These are phyloP conservation scores for Patagioenas fasciata DNA, from an alignment of 2,113 vertebrate genomes.

Conservation along the genomic window DNA sequence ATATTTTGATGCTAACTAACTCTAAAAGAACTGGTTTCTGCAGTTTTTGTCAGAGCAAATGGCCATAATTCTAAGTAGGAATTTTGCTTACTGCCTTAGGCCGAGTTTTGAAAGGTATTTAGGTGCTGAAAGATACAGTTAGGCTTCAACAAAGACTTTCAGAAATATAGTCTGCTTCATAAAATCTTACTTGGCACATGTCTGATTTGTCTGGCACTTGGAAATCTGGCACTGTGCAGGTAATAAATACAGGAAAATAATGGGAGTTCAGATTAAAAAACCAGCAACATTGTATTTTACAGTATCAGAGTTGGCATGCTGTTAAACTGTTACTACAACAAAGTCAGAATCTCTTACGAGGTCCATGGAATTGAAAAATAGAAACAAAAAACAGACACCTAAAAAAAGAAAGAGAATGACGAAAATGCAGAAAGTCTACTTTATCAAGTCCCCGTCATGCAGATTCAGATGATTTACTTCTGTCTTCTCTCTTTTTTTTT, in stretches of 20 bases:
- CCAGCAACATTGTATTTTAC: not conserved
- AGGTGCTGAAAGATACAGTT: not conserved
- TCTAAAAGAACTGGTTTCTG: not conserved
- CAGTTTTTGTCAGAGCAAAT: not conserved
- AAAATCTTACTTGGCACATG: not conserved
- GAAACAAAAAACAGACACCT: not conserved
- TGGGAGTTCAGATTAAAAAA: not conserved
- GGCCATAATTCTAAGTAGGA: not conserved
- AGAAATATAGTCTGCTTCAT: not conserved
- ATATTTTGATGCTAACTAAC: not conserved
- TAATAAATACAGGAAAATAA: slow-evolving; percentile 19
- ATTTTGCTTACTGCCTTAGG: not conserved
- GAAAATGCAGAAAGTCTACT: not conserved
- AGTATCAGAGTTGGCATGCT: not conserved
- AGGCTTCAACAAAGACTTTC: not conserved
- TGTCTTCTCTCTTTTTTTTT: not conserved
- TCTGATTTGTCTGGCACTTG: not conserved
- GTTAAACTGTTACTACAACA: not conserved
- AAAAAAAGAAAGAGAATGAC: not conserved
- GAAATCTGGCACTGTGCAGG: not conserved
- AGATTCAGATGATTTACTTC: not conserved
- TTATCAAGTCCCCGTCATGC: not conserved
- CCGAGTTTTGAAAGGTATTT: not conserved
- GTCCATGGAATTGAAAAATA: not conserved
- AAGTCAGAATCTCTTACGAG: not conserved